Percentiles rank a stretch among this genome's conserved stretches.
phyloP scores from a whole-genome alignment of 2,797 vertebrate genomes.

The Megaceryle alcyon region DNA sequence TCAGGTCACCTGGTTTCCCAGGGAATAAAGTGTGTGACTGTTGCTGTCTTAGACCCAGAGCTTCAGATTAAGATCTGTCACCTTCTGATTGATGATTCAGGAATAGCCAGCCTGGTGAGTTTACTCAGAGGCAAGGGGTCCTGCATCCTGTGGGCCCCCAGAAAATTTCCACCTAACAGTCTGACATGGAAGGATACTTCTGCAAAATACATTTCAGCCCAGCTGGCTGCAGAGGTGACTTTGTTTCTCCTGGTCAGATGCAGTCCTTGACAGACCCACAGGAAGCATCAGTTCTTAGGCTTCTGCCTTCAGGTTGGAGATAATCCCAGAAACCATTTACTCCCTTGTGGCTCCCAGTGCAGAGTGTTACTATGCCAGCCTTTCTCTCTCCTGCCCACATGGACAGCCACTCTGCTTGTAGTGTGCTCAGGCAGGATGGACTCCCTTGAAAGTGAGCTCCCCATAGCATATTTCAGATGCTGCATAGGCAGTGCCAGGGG shows the following conservation, averaged over 20 bases:
- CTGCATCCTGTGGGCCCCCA: not conserved
- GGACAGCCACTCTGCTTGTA: not conserved
- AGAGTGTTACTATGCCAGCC: not conserved
- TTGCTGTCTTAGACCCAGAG: not conserved
- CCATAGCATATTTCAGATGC: not conserved
- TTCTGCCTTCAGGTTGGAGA: not conserved
- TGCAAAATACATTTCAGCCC: not conserved
- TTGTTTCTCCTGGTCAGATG: not conserved
- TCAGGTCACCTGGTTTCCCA: not conserved
- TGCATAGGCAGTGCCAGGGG: not conserved
- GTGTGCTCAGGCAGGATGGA: not conserved
- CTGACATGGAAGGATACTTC: not conserved
- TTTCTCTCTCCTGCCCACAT: not conserved
- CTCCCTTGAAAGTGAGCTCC: not conserved
- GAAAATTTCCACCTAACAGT: not conserved
- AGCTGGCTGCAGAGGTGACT: accelerated
- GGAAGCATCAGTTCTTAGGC: not conserved
- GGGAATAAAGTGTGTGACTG: not conserved
- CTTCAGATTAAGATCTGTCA: not conserved
- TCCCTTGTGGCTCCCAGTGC: not conserved
- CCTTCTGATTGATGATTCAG: not conserved
- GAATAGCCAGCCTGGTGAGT: not conserved
- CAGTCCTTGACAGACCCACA: not conserved
- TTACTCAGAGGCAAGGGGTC: not conserved
- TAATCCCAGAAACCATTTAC: not conserved